Base-by-base conservation (phyloP, 2,113 vertebrate species). In the Mus musculus region DNA sequence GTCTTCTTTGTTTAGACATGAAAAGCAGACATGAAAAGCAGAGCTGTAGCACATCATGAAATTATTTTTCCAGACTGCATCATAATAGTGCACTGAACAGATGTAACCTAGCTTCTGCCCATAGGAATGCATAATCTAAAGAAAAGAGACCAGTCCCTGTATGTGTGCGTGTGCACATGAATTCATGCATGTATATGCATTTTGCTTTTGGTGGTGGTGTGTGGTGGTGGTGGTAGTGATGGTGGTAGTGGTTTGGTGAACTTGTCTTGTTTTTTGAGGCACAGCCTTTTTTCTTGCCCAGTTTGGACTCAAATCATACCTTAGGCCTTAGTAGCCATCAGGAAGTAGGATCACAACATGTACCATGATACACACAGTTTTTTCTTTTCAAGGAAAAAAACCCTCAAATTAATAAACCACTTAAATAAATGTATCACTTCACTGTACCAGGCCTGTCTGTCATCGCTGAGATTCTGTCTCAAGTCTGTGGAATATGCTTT, bases 101-200 rank as follows among this genome's bases (percentile, higher is more conserved):
- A 91, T 78, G 26, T 59, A 84, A 89, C 4, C 71, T 67, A 82
- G 16, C 49, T 75, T 78, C 80, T 75, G 26, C n/a, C 52, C n/a
- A 52, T 93, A 7, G 54, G 92, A 63, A 91, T 78, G 42, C 61
- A 54, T 26, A 71, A 88, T 39, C 12, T 52, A 93, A 96, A 80
- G n/a, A 76, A 93, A 76, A 24, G 2, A 91, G 3, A 72, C 11
- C 20, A 16, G 5, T 90, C 93, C 6, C 36, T 82, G 24, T 63
- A 9, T 63, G 22, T 17, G 6, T 9, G 12, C 20, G 2, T 3
- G 10, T 59, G 33, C 3, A 5, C 3, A 67, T 67, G 65, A 30
- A 67, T 67, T 67, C 63, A 65, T 26, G 26, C 26, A 65, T 28
- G 11, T 26, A 67, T 78, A 28, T 52, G 14, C 12, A 49, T 77